Percentiles rank a stretch among this genome's conserved stretches.
Evolutionary conservation across 2,888 invertebrate genomes (phyloP).

Genomic region (Pterostichus niger): DNA sequence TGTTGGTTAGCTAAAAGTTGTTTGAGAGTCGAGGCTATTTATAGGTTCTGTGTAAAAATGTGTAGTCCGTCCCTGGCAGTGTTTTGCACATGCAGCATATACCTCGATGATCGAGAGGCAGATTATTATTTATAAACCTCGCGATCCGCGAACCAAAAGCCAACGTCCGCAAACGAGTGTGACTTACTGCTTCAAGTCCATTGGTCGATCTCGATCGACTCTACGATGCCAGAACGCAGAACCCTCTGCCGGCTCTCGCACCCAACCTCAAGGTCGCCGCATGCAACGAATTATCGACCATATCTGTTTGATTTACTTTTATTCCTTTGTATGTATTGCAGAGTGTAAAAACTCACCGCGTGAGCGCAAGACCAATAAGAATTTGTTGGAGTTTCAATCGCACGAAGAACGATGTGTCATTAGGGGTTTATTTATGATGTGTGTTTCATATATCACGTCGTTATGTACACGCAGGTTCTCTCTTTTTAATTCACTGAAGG

Average conservation of each 20-base stretch:
- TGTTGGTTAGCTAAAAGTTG: too few relatives aligned
- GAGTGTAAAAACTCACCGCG: constrained; percentile 49
- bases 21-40: too few relatives aligned
- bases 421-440: constrained; percentile 50
- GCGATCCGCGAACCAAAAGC: background rate
- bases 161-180: constrained; percentile 33
- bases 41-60: too few relatives aligned
- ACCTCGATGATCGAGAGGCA: constrained; percentile 4
- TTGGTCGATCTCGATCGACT: constrained; percentile 28
- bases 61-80: background rate
- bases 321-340: constrained; percentile 46
- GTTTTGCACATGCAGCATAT: background rate
- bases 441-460: constrained; percentile 54
- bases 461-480: constrained; percentile 1
- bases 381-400: constrained; percentile 22
- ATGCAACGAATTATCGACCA: constrained; percentile 55
- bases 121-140: constrained; percentile 29
- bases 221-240: background rate
- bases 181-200: constrained; percentile 35
- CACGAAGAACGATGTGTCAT: constrained; percentile 40
- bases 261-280: constrained; percentile 35
- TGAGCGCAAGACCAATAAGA: constrained; percentile 37
- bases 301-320: constrained; percentile 57
- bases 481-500: background rate
- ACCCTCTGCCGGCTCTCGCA: background rate